Conservation (phyloP, 2,797 vertebrate genomes). For the Avahi laniger region DNA sequence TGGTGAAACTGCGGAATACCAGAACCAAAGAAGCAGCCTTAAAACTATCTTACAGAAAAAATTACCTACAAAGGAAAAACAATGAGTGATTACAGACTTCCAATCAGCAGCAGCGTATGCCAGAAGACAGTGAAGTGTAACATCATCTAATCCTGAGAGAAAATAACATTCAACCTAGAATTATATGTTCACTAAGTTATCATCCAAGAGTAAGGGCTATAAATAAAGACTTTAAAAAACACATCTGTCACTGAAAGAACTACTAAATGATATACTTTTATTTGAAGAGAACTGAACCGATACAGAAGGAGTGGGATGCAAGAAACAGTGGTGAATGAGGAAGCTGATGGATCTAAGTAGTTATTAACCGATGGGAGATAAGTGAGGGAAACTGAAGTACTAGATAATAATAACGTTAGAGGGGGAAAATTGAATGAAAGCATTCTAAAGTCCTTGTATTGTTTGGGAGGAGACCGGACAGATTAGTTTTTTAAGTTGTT, state of each 20-base stretch:
- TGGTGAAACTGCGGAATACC: neutral
- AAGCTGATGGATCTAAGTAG: neutral
- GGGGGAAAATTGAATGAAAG: neutral
- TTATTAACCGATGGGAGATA: neutral
- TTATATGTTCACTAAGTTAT: neutral
- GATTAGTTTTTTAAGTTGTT: neutral
- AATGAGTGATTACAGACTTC: neutral
- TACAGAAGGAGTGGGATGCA: neutral
- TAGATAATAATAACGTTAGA: neutral
- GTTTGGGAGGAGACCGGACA: neutral
- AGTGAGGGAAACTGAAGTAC: neutral
- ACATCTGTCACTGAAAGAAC: neutral
- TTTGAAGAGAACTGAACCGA: neutral
- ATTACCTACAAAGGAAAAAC: neutral
- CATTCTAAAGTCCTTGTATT: neutral
- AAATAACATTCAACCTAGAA: neutral
- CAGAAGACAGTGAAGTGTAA: neutral
- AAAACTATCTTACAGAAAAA: neutral
- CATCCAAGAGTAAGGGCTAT: neutral
- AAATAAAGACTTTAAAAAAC: constrained; percentile 14
- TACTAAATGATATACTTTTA: neutral
- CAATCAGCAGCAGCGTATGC: neutral
- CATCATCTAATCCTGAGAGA: neutral
- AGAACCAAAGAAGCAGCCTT: neutral
- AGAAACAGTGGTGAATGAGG: neutral